Evolutionary conservation across 2,888 invertebrate genomes (phyloP), one percentile per base, ranked within the genome.

Genomic region (Chrysodeixis includens): DNA sequence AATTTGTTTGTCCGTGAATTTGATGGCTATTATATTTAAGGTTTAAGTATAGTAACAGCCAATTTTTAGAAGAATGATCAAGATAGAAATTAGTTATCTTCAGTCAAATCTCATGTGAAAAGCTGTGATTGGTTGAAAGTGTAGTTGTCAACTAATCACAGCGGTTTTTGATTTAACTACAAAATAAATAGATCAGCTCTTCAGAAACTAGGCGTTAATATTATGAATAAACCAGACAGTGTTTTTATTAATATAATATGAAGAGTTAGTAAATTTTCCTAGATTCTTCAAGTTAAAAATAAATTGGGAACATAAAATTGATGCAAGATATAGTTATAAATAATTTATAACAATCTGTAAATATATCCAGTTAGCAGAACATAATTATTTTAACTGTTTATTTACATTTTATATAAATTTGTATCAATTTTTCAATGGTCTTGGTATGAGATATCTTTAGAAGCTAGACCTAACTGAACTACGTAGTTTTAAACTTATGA

Each of bases 381-480:
- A 52, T 52, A 26, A 52, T 49, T 49, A 49, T 49, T 26, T 22
- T 26, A 52, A 26, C 5, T 52, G 22, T 20, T 18, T 51, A 52
- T 52, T 26, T 26, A 52, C 52, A 52, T 52, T 26, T 2, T 14
- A 14, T 8, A 26, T 51, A 22, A 20, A 5, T 18, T 46, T 16
- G 18, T 35, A 32, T 56, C 10, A 12, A n/a, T 56, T 26, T 7
- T 44, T 20, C 14, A 40, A 22, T 51, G 56, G 62, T 60, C 62
- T 44, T 46, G 73, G 59, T 56, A 57, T 71, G 73, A 71, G 67
- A 62, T 68, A 35, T 18, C 40, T n/a, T 14, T 8, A 35, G n/a
- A 8, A 3, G 22, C 26, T n/a, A 51, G n/a, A 7, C 9, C 20
- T 20, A 54, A 6, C 53, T 7, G 1, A 22, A 14, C 32, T 32